These are phyloP conservation scores for Clavelina lepadiformis DNA, from an alignment of 23 tunicate species.

Conservation along the genomic window DNA sequence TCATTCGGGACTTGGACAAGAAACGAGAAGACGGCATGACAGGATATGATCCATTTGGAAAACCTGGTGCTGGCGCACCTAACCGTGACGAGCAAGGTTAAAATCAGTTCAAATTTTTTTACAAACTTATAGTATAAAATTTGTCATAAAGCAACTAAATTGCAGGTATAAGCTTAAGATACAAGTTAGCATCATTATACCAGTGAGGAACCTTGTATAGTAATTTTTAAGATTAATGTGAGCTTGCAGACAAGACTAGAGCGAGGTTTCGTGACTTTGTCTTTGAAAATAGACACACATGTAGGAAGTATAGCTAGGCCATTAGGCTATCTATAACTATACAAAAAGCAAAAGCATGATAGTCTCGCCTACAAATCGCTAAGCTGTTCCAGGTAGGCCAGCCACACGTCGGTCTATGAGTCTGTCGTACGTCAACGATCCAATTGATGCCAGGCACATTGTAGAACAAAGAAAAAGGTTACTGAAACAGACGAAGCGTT, in stretches of 20 bases:
- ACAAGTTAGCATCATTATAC: too few relatives aligned
- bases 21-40: slow-evolving; percentile 57
- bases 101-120: too few relatives aligned
- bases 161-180: too few relatives aligned
- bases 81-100: slow-evolving; percentile 79
- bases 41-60: slow-evolving; percentile 89
- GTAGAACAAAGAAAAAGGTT: slow-evolving; percentile 6
- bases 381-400: slow-evolving; percentile 38
- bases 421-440: slow-evolving; percentile 49
- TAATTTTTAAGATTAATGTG: too few relatives aligned
- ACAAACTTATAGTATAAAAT: not conserved
- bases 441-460: slow-evolving; percentile 32
- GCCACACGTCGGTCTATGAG: slow-evolving; percentile 43
- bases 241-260: too few relatives aligned
- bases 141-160: not conserved
- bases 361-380: too few relatives aligned
- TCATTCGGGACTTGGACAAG: slow-evolving; percentile 34
- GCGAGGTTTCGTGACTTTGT: too few relatives aligned
- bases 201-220: too few relatives aligned
- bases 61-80: slow-evolving; percentile 94
- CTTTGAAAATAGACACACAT: too few relatives aligned
- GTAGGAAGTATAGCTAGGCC: too few relatives aligned
- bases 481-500: slow-evolving; percentile 4
- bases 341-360: too few relatives aligned
- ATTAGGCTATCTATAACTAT: too few relatives aligned